These are phyloP conservation scores for Eulemur mongoz DNA, from an alignment of 2,797 vertebrate species.

Conservation along the genomic window DNA sequence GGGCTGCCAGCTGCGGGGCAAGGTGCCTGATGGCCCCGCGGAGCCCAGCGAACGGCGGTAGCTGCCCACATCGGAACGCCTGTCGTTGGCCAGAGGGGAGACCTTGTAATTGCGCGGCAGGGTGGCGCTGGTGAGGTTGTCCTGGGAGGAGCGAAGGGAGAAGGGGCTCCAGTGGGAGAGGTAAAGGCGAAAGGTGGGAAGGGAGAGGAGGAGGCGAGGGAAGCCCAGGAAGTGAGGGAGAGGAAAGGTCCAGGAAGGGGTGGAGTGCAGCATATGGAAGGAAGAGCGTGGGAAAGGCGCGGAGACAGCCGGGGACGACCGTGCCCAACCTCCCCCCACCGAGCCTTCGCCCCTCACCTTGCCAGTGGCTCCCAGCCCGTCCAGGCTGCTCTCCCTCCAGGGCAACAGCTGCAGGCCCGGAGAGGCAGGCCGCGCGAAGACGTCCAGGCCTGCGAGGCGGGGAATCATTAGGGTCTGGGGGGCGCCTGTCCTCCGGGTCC, in stretches of 20 bases:
- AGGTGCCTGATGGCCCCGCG: slow-evolving; percentile 76
- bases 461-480: background rate
- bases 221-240: background rate
- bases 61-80: slow-evolving; percentile 71
- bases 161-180: background rate
- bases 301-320: background rate
- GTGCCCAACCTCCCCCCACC: background rate
- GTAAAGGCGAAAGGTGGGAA: background rate
- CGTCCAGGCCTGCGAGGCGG: slow-evolving; percentile 68
- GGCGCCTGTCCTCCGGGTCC: accelerated
- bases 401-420: slow-evolving; percentile 83
- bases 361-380: slow-evolving; percentile 82
- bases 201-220: background rate
- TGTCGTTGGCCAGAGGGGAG: slow-evolving; percentile 74
- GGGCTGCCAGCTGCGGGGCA: slow-evolving; percentile 84
- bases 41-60: slow-evolving; percentile 81
- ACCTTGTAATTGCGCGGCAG: slow-evolving; percentile 85
- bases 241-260: background rate
- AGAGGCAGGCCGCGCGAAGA: slow-evolving; percentile 81
- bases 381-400: slow-evolving; percentile 93
- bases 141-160: slow-evolving; percentile 24
- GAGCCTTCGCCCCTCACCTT: slow-evolving; percentile 75
- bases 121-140: slow-evolving; percentile 79
- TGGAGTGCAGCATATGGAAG: background rate
- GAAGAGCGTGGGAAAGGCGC: background rate